Conservation (phyloP, 2,113 vertebrate genomes). For the Orthochromis indermauri region DNA sequence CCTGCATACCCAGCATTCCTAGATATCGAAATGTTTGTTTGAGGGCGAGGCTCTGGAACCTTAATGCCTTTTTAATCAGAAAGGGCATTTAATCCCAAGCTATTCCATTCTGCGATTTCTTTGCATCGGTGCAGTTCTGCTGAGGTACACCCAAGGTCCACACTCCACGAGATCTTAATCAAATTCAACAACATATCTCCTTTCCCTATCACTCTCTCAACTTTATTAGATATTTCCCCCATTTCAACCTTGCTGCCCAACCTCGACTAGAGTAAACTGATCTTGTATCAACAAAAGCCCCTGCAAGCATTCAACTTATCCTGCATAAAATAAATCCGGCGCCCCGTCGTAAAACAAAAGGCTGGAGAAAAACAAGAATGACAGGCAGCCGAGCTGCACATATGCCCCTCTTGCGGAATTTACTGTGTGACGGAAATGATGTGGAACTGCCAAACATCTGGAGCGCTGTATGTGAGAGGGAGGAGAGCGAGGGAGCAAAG, state of each 20-base stretch:
- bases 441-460: constrained; percentile 65
- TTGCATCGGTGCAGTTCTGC: background rate
- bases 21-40: constrained; percentile 38
- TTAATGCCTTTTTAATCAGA: constrained; percentile 50
- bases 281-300: constrained; percentile 39
- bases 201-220: constrained; percentile 14
- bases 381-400: constrained; percentile 13
- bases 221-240: constrained; percentile 55
- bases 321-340: constrained; percentile 30
- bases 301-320: constrained; percentile 32
- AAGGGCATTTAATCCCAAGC: constrained; percentile 19
- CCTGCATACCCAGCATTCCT: constrained; percentile 27
- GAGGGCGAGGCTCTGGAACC: constrained; percentile 20
- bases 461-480: constrained; percentile 25
- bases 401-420: constrained; percentile 55
- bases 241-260: background rate
- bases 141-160: constrained; percentile 27
- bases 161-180: constrained; percentile 40
- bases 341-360: constrained; percentile 21
- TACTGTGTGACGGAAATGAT: constrained; percentile 53
- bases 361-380: constrained; percentile 18
- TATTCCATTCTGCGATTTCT: constrained; percentile 24
- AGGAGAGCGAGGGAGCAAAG: constrained; percentile 15
- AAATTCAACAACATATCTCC: constrained; percentile 35
- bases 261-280: constrained; percentile 25